Base-by-base conservation (phyloP, 2,888 invertebrate genomes). In the Coecobrya sp. region DNA sequence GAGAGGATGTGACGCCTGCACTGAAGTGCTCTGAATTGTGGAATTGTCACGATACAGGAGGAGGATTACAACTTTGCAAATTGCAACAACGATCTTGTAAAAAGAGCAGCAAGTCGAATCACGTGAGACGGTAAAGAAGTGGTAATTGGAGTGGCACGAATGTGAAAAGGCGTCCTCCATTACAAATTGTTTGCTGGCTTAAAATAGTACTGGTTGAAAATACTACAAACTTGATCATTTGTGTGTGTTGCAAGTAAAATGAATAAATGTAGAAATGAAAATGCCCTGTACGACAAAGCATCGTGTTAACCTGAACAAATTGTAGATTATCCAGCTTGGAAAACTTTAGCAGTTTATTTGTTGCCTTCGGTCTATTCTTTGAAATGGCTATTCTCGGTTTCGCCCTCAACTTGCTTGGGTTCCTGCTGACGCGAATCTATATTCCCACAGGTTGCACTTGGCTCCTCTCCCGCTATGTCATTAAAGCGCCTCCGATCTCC, bases 401-500 rank as follows among this genome's bases (percentile, higher is more conserved):
- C 45, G 36, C 87, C 49, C 55, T 93, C 2, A 88, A 85, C 59
- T 76, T 84, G 42, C 0, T 91, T 13, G 65, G 79, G 5, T 91
- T 90, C 36, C 65, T 91, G 1, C 13, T 93, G 13, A 93, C 93
- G 10, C 76, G 92, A 0, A 88, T 93, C 19, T 93, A 93, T 82
- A 85, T 93, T 45, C 93, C 93, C 13, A 89, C 93, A 10, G 92
- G 89, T 8, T 84, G 89, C 25, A 93, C 93, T 22, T 93, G 93
- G 93, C 81, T 93, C 7, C 52, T 93, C 0, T 93, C 93, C 42
- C 93, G 92, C 5, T 93, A 93, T 86, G 92, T 93, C 55, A 93
- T 93, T 52, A 93, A 93, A 90, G 93, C 93, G 7, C 93, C 93
- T 16, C 93, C 93, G 19, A 87, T 93, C n/a, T 86, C 93, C 52